Percentiles rank a stretch among this genome's conserved stretches.
These are phyloP conservation scores for Lithophane leautieri DNA, from an alignment of 2,888 invertebrate genomes.

Conservation along the genomic window DNA sequence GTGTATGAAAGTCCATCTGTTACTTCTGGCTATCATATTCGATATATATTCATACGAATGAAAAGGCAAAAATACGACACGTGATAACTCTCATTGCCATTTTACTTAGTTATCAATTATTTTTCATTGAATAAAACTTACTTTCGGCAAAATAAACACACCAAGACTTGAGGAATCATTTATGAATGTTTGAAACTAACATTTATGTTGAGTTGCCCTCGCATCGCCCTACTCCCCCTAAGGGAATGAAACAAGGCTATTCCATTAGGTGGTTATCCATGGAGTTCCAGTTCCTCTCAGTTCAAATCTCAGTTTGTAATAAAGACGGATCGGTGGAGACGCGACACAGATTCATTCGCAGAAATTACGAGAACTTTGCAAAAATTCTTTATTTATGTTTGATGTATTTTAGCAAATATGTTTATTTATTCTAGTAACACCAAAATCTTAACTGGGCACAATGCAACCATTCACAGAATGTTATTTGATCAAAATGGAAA, in stretches of 20 bases:
- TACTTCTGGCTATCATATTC: background rate
- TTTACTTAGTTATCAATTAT: background rate
- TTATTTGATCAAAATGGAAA: background rate
- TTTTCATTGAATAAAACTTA: background rate
- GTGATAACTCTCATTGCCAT: background rate
- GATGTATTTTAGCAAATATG: background rate
- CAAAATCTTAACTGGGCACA: background rate
- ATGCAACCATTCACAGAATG: background rate
- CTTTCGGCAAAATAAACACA: background rate
- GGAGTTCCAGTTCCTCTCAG: constrained; percentile 35
- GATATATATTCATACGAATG: background rate
- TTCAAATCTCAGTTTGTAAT: constrained; percentile 37
- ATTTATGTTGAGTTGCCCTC: constrained; percentile 32
- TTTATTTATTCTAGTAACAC: background rate
- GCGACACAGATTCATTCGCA: background rate
- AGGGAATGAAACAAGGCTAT: constrained; percentile 44
- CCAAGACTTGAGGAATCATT: constrained; percentile 7
- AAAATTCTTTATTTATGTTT: background rate
- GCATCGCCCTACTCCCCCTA: background rate
- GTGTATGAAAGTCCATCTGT: background rate
- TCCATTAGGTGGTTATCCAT: constrained; percentile 54
- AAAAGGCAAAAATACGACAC: background rate
- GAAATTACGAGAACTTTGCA: background rate
- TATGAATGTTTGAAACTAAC: constrained; percentile 36
- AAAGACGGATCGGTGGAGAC: constrained; percentile 43